A percentile compares a stretch with the other conserved stretches of the same genome.
phyloP scores from a whole-genome alignment of 2,797 vertebrate genomes.

The Anguilla anguilla region DNA sequence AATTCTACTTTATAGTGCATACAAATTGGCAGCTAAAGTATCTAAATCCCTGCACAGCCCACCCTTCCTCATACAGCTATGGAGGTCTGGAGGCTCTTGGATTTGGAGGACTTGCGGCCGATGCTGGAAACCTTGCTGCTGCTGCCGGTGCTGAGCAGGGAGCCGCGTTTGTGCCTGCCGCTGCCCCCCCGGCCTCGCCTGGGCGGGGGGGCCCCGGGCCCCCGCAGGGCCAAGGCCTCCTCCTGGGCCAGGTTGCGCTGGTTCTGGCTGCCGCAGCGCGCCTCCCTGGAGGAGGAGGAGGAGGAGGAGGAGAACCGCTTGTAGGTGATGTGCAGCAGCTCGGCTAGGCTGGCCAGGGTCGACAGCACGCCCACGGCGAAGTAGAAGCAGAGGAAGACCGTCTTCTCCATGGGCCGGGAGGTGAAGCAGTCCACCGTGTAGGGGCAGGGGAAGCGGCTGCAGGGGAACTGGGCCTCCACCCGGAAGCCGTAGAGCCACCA shows the following conservation, averaged over 20 bases:
- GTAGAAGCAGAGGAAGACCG: constrained; percentile 89
- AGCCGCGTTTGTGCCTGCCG: constrained; percentile 39
- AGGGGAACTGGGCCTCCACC: constrained; percentile 80
- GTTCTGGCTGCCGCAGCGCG: constrained; percentile 48
- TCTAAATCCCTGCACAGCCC: background rate
- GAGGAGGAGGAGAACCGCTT: constrained; percentile 57
- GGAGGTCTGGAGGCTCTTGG: constrained; percentile 26
- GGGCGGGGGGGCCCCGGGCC: background rate
- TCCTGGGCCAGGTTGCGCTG: constrained; percentile 22
- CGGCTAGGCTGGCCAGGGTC: constrained; percentile 74
- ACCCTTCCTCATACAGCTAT: constrained; percentile 50
- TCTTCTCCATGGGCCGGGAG: constrained; percentile 90
- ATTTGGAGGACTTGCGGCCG: constrained; percentile 28
- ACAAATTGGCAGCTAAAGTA: background rate
- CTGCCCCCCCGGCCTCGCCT: background rate
- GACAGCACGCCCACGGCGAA: constrained; percentile 82
- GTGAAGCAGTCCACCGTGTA: constrained; percentile 91
- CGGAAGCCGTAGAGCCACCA: constrained; percentile 83
- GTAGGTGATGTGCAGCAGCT: constrained; percentile 66
- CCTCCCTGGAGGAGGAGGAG: constrained; percentile 1
- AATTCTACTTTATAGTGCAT: background rate
- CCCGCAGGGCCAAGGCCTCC: background rate
- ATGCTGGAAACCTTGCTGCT: constrained; percentile 38
- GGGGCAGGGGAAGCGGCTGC: constrained; percentile 82
- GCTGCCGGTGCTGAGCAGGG: constrained; percentile 24